Conservation (phyloP, 2,888 invertebrate species). For the Penaeus monodon region DNA sequence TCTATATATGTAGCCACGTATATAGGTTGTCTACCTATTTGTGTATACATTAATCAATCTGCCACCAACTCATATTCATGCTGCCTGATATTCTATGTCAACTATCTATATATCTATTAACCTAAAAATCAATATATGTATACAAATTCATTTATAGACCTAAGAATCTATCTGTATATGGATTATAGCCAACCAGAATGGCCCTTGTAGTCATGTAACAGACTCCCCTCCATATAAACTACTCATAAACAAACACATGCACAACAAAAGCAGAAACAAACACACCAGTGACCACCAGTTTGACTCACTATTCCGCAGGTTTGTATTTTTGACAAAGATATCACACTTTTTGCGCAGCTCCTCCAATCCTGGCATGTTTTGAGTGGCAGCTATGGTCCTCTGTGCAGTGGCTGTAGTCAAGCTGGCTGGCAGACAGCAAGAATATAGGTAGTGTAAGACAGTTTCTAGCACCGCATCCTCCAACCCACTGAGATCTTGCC, state of each 20-base stretch:
- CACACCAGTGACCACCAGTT: not conserved
- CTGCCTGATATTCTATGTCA: not conserved
- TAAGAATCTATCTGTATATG: not conserved
- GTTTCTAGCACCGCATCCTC: constrained; percentile 77
- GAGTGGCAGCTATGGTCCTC: constrained; percentile 72
- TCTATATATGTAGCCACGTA: not conserved
- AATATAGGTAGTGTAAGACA: constrained; percentile 77
- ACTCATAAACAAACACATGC: not conserved
- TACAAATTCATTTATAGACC: not conserved
- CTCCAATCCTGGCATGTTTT: constrained; percentile 73
- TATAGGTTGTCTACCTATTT: not conserved
- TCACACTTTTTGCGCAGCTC: constrained; percentile 75
- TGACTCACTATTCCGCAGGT: constrained; percentile 76
- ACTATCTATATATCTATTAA: not conserved
- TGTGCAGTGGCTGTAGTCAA: constrained; percentile 75
- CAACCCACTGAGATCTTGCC: constrained; percentile 69
- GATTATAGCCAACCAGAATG: not conserved
- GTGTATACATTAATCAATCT: not conserved
- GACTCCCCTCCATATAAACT: not conserved
- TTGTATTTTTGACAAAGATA: constrained; percentile 76
- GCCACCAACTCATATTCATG: too few relatives aligned
- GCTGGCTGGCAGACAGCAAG: constrained; percentile 76
- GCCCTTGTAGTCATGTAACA: too few relatives aligned
- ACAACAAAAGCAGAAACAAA: not conserved
- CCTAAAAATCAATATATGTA: not conserved